phyloP scores from a whole-genome alignment of 1,140 invertebrate species.

The fruit fly (Drosophila melanogaster) region Release_6_plus_ISO1_MT NT_037436.4:12825001-12825500 shows the following conservation, averaged over 20 bases:
- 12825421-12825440: constrained; percentile 78
- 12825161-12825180: constrained; percentile 58
- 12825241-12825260: constrained; percentile 44
- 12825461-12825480: constrained; percentile 76
- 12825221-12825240: constrained; percentile 47
- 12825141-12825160: constrained; percentile 56
- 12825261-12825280: constrained; percentile 45
- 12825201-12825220: constrained; percentile 31
- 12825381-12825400: constrained; percentile 36
- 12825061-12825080: constrained; percentile 49
- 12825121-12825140: constrained; percentile 56
- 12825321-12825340: constrained; percentile 43
- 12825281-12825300: constrained; percentile 34
- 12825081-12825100: constrained; percentile 10
- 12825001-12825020: constrained; percentile 25
- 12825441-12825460: constrained; percentile 44
- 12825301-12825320: constrained; percentile 38
- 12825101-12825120: constrained; percentile 71
- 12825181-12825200: constrained; percentile 37
- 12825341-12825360: constrained; percentile 44
- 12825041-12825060: constrained; percentile 31
- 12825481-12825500: constrained; percentile 69
- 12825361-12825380: constrained; percentile 35
- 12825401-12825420: constrained; percentile 55
- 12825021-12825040: constrained; percentile 33